Evolutionary conservation across 2,888 invertebrate genomes (phyloP).

Genomic region (Leptopilina drosophilae): DNA sequence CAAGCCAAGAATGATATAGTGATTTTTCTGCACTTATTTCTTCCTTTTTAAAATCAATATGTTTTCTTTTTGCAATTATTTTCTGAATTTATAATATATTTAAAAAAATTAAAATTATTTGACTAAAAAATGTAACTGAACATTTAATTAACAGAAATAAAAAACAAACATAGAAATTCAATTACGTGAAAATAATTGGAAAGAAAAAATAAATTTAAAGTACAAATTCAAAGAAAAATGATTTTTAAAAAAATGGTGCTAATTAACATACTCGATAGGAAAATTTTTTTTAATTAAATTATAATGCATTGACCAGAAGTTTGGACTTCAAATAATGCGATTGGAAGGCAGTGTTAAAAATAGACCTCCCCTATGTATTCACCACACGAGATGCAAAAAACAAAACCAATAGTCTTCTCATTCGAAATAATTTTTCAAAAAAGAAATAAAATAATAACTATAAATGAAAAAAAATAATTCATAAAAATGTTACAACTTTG

Average conservation of each 20-base stretch:
- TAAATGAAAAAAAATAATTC: background rate
- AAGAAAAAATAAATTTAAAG: too few relatives aligned
- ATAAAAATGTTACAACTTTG: background rate
- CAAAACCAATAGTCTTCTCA: slow-evolving; percentile 10
- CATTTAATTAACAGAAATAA: too few relatives aligned
- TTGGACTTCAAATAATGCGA: slow-evolving; percentile 30
- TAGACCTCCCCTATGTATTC: slow-evolving; percentile 34
- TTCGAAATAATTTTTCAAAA: background rate
- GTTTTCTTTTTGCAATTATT: too few relatives aligned
- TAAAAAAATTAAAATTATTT: too few relatives aligned
- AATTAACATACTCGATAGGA: background rate
- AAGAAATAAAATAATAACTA: background rate
- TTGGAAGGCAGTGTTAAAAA: slow-evolving; percentile 39
- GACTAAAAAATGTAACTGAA: too few relatives aligned
- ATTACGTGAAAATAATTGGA: too few relatives aligned
- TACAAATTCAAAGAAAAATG: background rate
- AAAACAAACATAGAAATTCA: too few relatives aligned
- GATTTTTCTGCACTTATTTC: too few relatives aligned
- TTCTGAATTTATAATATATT: too few relatives aligned
- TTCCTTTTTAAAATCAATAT: too few relatives aligned
- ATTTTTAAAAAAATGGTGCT: background rate
- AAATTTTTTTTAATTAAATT: slow-evolving; percentile 23
- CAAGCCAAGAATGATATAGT: too few relatives aligned
- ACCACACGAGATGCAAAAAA: slow-evolving; percentile 13
- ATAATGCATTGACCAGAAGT: slow-evolving; percentile 25